Evolutionary conservation across 2,797 vertebrate genomes (phyloP), one percentile per base, ranked within the genome.

Genomic region (Phylloscopus collybita): DNA sequence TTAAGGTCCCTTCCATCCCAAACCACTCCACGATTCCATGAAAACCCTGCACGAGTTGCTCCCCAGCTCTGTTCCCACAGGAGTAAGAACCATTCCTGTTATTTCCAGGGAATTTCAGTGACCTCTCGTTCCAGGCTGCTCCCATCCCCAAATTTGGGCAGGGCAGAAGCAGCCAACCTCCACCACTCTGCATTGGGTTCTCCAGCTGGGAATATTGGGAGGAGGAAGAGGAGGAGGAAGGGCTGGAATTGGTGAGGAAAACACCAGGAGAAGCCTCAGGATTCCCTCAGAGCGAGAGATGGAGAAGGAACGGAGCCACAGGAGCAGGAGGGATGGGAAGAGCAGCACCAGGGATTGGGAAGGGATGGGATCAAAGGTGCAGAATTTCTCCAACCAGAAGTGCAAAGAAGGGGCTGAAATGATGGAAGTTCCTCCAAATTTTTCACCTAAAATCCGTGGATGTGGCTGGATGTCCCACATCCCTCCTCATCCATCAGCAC

Each of bases 41-140:
- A 32, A 22, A 57, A 47, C 3, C 10, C 9, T 0, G 9, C 36
- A 34, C 0, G 0, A 66, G 60, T 5, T 40, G 25, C 38, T 49
- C 30, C 47, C 16, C n/a, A 30, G 49, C 21, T 80, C 38, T 11
- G 13, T 4, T 17, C 17, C 9, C 5, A 3, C 22, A 47, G 26
- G 36, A 75, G 4, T 4, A 71, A 83, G n/a, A 83, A 42, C 17
- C 8, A 20, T 2, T 2, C 7, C 2, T 3, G 1, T 22, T 10
- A 69, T 80, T 69, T 34, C 65, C 44, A 34, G 45, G 45, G 54
- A 50, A 42, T 80, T 69, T 69, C 0, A 14, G 53, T 19, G 44
- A 15, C 18, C 19, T 30, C 36, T 53, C 22, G 19, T 32, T 65
- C 62, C 66, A 26, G 59, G 45, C 9, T 20, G 44, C 8, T 44